phyloP scores from a whole-genome alignment of 2,888 invertebrate species.

The Galerucella nymphaeae region DNA sequence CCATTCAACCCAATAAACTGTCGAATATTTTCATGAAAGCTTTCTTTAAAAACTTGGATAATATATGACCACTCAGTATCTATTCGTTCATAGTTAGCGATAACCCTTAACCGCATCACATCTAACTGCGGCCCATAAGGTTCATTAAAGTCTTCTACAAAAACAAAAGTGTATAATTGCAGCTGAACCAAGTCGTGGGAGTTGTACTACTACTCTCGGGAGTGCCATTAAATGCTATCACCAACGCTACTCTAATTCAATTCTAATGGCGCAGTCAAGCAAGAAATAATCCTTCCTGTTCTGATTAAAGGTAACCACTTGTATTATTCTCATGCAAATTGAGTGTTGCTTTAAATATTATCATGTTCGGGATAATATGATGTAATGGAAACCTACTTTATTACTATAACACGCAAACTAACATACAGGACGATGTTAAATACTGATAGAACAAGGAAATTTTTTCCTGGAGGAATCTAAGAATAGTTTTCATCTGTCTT shows the following conservation, averaged over 20 bases:
- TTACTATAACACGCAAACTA: background rate
- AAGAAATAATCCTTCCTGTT: slow-evolving; percentile 1
- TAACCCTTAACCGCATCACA: background rate
- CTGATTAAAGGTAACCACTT: slow-evolving; percentile 8
- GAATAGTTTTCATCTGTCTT: no score
- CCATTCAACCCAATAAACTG: no score
- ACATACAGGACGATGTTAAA: background rate
- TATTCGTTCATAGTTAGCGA: background rate
- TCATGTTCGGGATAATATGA: background rate
- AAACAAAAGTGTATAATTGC: slow-evolving; percentile 14
- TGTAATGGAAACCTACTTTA: background rate
- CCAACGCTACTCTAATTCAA: slow-evolving; percentile 9
- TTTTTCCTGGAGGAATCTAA: no score
- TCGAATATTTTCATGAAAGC: no score
- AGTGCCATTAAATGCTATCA: slow-evolving; percentile 10
- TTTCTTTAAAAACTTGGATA: background rate
- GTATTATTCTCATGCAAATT: slow-evolving; percentile 3
- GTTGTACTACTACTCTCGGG: background rate
- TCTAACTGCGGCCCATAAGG: slow-evolving; percentile 1
- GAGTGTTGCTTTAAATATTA: background rate
- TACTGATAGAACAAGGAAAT: no score
- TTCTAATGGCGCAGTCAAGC: slow-evolving; percentile 2
- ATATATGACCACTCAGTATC: background rate
- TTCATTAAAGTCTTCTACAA: background rate
- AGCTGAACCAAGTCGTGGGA: slow-evolving; percentile 13